These are phyloP conservation scores for Eulemur mongoz DNA, from an alignment of 2,797 vertebrate genomes.

Conservation along the genomic window DNA sequence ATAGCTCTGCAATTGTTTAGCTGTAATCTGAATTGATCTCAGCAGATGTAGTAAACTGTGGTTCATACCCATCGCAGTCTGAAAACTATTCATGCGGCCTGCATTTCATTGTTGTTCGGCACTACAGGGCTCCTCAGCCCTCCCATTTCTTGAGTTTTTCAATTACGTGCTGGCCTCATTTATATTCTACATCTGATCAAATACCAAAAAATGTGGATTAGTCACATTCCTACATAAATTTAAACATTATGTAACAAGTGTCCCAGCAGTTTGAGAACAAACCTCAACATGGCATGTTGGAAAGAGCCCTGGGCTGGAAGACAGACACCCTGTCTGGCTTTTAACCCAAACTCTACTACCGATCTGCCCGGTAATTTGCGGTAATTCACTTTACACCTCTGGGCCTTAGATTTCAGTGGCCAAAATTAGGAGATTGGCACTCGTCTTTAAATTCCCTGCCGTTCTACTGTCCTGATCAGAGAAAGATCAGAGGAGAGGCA, in stretches of 20 bases:
- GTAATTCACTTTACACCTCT: background rate
- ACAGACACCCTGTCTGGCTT: background rate
- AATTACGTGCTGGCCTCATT: conserved; percentile 67
- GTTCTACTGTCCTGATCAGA: background rate
- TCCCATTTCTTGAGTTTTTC: conserved; percentile 61
- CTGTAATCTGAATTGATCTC: conserved; percentile 64
- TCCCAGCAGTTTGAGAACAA: conserved; percentile 58
- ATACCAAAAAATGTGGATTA: conserved; percentile 72
- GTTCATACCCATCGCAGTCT: background rate
- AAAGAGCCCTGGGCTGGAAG: conserved; percentile 10
- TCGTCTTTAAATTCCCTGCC: background rate
- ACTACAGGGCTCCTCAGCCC: background rate
- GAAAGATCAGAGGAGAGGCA: background rate
- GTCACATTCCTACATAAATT: conserved; percentile 78
- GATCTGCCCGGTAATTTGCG: background rate
- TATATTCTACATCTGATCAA: conserved; percentile 73
- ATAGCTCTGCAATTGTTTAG: conserved; percentile 55
- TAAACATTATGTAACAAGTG: conserved; percentile 73
- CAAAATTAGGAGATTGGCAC: background rate
- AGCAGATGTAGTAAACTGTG: conserved; percentile 34
- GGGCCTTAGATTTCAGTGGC: background rate
- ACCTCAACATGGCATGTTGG: background rate
- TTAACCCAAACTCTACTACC: background rate
- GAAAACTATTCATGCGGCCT: conserved; percentile 38
- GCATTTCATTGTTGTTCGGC: conserved; percentile 20